phyloP scores from a whole-genome alignment of 2,113 vertebrate species.

The Dicrurus megarhynchus region DNA sequence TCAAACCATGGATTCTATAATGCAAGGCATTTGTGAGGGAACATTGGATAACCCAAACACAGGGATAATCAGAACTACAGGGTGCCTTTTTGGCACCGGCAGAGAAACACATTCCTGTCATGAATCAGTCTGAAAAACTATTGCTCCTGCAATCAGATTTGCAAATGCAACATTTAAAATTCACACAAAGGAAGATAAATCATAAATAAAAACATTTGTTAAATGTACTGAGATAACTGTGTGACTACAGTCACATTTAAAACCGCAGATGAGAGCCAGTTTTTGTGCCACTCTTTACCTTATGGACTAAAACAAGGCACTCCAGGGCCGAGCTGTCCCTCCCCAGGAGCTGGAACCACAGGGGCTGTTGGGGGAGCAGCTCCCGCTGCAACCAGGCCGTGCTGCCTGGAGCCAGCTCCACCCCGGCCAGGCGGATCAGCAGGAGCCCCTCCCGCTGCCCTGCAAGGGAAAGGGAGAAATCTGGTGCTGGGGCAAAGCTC shows the following conservation, averaged over 20 bases:
- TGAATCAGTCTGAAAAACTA: background rate
- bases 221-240: background rate
- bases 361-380: slow-evolving; percentile 71
- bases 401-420: slow-evolving; percentile 81
- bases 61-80: background rate
- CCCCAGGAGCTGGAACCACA: slow-evolving; percentile 90
- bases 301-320: slow-evolving; percentile 83
- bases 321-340: slow-evolving; percentile 78
- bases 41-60: background rate
- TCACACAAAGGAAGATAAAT: background rate
- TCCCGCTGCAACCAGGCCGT: slow-evolving; percentile 79
- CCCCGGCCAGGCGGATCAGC: slow-evolving; percentile 84
- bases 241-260: background rate
- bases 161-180: background rate
- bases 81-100: background rate
- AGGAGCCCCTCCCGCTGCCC: slow-evolving; percentile 72
- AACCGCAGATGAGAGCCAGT: background rate
- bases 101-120: background rate
- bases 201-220: background rate
- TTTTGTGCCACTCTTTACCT: slow-evolving; percentile 67
- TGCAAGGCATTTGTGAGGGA: background rate
- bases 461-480: slow-evolving; percentile 12
- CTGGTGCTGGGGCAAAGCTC: background rate
- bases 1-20: background rate
- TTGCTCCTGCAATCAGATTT: background rate